Conservation (phyloP, 2,113 vertebrate species). For the Accipiter virgatus region DNA sequence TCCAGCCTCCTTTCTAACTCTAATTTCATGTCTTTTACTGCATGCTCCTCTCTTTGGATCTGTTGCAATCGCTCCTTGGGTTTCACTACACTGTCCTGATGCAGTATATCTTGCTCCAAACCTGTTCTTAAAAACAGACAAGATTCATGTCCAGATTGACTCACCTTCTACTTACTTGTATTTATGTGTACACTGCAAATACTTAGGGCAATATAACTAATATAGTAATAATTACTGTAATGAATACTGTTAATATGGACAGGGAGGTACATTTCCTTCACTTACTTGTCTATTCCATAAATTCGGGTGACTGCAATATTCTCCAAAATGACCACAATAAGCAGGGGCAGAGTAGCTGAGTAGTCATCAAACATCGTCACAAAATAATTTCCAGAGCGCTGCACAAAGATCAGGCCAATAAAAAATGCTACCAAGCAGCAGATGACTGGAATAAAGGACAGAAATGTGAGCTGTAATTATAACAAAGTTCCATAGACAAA, state of each 20-base stretch:
- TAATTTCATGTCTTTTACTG: not conserved
- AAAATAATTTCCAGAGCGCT: slow-evolving; percentile 96
- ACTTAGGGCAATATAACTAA: not conserved
- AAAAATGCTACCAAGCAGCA: slow-evolving; percentile 89
- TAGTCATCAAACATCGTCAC: slow-evolving; percentile 99
- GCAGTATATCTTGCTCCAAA: not conserved
- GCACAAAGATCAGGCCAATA: slow-evolving; percentile 93
- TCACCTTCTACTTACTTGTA: not conserved
- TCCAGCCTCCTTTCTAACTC: not conserved
- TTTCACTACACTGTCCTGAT: not conserved
- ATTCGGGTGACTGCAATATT: slow-evolving; percentile 90
- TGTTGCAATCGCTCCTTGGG: not conserved
- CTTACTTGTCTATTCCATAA: slow-evolving; percentile 95
- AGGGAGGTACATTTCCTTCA: not conserved
- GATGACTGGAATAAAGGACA: slow-evolving; percentile 78
- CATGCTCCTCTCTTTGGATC: not conserved
- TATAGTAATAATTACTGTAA: not conserved
- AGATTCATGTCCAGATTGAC: not conserved
- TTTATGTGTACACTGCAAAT: not conserved
- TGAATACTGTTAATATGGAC: not conserved
- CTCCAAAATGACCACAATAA: slow-evolving; percentile 93
- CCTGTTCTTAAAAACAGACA: not conserved
- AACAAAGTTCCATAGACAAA: not conserved
- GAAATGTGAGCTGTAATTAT: not conserved
- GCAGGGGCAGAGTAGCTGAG: slow-evolving; percentile 92